Evolutionary conservation across 2,888 invertebrate genomes (phyloP).

Genomic region (Eretmocerus hayati): DNA sequence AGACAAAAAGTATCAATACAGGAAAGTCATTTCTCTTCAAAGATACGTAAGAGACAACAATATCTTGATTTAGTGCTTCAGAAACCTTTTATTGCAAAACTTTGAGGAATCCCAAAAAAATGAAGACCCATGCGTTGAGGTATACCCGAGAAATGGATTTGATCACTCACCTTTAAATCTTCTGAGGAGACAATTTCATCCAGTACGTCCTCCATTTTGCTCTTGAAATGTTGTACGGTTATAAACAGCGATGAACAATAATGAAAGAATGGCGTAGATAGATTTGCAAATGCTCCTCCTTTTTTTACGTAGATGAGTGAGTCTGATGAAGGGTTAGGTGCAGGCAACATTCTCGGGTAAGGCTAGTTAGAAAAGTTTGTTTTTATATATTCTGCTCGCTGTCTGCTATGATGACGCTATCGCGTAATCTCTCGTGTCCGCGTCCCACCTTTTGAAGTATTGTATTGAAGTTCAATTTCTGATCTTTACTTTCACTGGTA

Average conservation of each 20-base stretch:
- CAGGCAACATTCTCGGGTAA: conserved; percentile 17
- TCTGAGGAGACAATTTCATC: conserved; percentile 75
- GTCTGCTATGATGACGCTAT: no score
- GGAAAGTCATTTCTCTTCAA: no score
- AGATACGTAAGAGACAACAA: not conserved
- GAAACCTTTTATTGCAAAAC: not conserved
- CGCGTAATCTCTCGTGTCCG: no score
- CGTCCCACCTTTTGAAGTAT: no score
- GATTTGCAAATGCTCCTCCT: conserved; percentile 10
- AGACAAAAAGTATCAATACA: no score
- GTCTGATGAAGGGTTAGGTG: conserved; percentile 14
- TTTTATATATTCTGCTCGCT: no score
- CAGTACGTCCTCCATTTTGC: conserved; percentile 69
- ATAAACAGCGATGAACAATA: not conserved
- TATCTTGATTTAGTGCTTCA: no score
- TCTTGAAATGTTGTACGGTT: no score
- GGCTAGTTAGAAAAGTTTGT: conserved; percentile 22
- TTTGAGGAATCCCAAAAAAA: not conserved
- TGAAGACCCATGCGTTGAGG: not conserved
- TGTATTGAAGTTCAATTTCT: no score
- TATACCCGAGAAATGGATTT: no score
- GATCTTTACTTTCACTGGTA: no score
- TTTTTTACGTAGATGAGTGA: no score
- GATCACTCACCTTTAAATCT: conserved; percentile 78
- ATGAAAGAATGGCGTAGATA: conserved; percentile 14